Conservation (phyloP, 2,888 invertebrate genomes). For the Drosophila kambysellisi region DNA sequence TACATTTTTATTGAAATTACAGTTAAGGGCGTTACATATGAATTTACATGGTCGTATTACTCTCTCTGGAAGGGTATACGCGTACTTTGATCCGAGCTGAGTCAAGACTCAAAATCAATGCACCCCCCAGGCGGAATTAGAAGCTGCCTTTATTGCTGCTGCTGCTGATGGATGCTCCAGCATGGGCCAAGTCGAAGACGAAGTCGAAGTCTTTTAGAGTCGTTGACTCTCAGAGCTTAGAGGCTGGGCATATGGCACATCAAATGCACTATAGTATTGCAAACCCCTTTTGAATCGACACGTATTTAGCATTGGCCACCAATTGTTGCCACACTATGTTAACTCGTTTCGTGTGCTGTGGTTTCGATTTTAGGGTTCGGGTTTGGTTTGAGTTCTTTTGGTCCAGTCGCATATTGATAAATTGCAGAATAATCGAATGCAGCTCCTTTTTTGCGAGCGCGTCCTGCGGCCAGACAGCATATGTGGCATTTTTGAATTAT, state of each 20-base stretch:
- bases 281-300: constrained; percentile 66
- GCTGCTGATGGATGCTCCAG: constrained; percentile 40
- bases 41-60: constrained; percentile 2
- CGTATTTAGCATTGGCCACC: constrained; percentile 70
- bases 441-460: constrained; percentile 32
- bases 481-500: constrained; percentile 82
- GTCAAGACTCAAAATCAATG: constrained; percentile 47
- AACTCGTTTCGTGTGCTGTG: constrained; percentile 1
- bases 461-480: constrained; percentile 56
- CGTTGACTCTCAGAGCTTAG: constrained; percentile 41
- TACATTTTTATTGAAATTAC: not conserved
- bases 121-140: constrained; percentile 65
- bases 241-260: constrained; percentile 33
- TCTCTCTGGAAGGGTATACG: constrained; percentile 7
- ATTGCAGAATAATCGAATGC: constrained; percentile 78
- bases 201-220: constrained; percentile 26
- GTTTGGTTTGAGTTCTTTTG: constrained; percentile 5
- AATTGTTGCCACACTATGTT: constrained; percentile 39
- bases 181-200: constrained; percentile 16
- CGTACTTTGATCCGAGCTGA: constrained; percentile 52
- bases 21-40: not conserved
- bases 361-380: not conserved
- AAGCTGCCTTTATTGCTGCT: constrained; percentile 30
- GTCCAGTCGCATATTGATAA: constrained; percentile 64
- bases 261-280: constrained; percentile 23